These are phyloP conservation scores for Astropecten irregularis DNA, from an alignment of 53 echinoderm and acorn worm species.

Conservation along the genomic window DNA sequence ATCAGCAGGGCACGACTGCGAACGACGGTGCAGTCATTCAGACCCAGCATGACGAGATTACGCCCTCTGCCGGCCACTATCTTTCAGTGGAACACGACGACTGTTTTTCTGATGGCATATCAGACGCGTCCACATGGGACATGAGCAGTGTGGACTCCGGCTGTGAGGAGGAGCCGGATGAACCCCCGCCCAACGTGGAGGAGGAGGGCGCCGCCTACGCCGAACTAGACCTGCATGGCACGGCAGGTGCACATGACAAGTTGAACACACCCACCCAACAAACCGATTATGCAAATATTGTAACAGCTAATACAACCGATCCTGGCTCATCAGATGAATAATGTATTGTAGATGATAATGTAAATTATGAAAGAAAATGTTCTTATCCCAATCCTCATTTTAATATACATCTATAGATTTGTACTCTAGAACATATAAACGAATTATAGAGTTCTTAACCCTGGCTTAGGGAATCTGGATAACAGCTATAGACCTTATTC, in stretches of 20 bases:
- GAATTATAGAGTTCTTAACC: no score
- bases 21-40: no score
- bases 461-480: no score
- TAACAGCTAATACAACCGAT: background rate
- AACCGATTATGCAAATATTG: conserved; percentile 20
- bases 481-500: no score
- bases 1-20: background rate
- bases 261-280: background rate
- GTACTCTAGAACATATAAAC: no score
- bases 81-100: conserved; percentile 18
- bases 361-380: no score
- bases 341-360: no score
- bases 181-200: no score
- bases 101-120: background rate
- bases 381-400: no score
- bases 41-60: background rate
- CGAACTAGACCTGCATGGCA: conserved; percentile 21
- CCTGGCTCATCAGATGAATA: no score
- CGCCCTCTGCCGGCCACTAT: conserved; percentile 25
- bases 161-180: conserved; percentile 12
- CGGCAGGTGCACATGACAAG: background rate
- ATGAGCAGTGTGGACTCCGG: conserved; percentile 53
- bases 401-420: no score
- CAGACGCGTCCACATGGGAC: conserved; percentile 44
- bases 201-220: conserved; percentile 17